Conservation (phyloP, 2,888 invertebrate genomes). For the Tachina fera region DNA sequence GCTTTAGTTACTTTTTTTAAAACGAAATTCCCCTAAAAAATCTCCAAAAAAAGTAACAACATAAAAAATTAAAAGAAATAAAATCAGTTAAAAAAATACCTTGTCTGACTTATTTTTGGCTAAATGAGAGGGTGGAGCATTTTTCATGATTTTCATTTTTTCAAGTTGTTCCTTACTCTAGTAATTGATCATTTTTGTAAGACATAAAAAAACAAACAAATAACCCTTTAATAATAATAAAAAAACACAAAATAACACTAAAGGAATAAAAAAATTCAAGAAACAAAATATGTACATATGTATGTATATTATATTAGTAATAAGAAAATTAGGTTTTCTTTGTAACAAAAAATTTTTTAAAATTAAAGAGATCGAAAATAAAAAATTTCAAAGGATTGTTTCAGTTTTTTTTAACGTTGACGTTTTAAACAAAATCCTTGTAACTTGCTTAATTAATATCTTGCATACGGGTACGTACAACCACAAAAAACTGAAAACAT, state of each 20-base stretch:
- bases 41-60: conserved; percentile 1
- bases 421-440: conserved; percentile 2
- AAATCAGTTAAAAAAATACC: conserved; percentile 84
- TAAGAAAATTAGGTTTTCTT: conserved; percentile 22
- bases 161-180: conserved; percentile 86
- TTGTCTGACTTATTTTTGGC: conserved; percentile 93
- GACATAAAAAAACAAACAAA: conserved; percentile 61
- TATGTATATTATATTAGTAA: conserved; percentile 4
- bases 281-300: conserved; percentile 22
- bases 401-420: neutral
- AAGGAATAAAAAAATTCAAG: conserved; percentile 23
- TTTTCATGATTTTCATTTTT: conserved; percentile 91
- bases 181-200: conserved; percentile 47
- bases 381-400: neutral
- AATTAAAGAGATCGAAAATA: neutral
- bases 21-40: conserved; percentile 1
- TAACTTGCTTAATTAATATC: conserved; percentile 25
- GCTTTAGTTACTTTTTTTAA: neutral
- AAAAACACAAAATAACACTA: conserved; percentile 30
- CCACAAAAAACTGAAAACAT: conserved; percentile 19
- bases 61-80: conserved; percentile 27
- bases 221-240: conserved; percentile 45
- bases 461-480: neutral
- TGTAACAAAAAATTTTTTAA: conserved; percentile 20
- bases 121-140: conserved; percentile 93